phyloP scores from a whole-genome alignment of 2,797 vertebrate species.

The Loris lydekkerianus region DNA sequence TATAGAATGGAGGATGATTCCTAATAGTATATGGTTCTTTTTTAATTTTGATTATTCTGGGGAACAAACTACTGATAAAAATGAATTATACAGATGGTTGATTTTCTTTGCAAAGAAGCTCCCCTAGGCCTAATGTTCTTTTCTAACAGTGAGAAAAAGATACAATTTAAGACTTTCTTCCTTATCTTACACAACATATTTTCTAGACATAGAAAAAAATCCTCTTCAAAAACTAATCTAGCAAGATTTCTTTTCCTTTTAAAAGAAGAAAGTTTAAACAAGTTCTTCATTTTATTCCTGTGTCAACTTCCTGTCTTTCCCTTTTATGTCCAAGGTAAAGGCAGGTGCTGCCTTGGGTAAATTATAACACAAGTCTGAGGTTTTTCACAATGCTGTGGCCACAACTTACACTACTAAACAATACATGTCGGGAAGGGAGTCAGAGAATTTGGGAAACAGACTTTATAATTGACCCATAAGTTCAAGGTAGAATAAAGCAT shows the following conservation, averaged over 20 bases:
- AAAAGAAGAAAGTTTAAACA: constrained; percentile 43
- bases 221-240: background rate
- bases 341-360: background rate
- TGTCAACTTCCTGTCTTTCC: background rate
- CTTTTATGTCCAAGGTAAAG: background rate
- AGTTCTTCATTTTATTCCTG: constrained; percentile 11
- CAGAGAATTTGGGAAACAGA: constrained; percentile 21
- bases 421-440: background rate
- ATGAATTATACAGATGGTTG: background rate
- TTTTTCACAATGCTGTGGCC: background rate
- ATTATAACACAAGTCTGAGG: background rate
- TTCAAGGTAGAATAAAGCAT: constrained; percentile 8
- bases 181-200: constrained; percentile 27
- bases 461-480: constrained; percentile 7
- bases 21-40: background rate
- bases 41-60: constrained; percentile 23
- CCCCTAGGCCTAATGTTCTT: background rate
- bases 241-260: constrained; percentile 46
- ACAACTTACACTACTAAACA: background rate
- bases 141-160: background rate
- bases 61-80: background rate
- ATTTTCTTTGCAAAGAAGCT: constrained; percentile 32
- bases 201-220: background rate
- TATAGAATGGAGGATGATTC: background rate
- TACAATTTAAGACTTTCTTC: background rate